phyloP scores from a whole-genome alignment of 2,888 invertebrate species.

The Acanthosepion esculentum region DNA sequence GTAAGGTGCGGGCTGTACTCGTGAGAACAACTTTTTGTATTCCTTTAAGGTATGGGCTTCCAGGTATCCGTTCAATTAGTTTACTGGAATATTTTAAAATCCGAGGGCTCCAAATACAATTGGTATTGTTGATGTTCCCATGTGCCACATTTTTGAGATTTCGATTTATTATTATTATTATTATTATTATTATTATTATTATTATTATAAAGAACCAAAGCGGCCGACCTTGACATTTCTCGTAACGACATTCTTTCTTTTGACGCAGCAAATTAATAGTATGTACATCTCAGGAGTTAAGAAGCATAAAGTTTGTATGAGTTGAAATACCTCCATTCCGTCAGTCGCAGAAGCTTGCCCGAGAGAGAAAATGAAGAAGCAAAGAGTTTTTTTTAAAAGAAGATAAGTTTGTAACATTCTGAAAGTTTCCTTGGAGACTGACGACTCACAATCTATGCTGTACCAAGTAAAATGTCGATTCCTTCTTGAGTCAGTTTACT shows the following conservation, averaged over 20 bases:
- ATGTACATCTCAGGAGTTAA: background rate
- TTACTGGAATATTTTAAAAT: too few species aligned
- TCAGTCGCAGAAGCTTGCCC: background rate
- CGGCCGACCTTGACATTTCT: background rate
- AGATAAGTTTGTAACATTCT: background rate
- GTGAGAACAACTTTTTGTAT: too few species aligned
- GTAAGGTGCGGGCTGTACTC: too few species aligned
- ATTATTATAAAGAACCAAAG: background rate
- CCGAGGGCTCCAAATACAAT: too few species aligned
- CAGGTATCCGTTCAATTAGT: too few species aligned
- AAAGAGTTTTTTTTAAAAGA: background rate
- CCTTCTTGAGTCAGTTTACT: too few species aligned
- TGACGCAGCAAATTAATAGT: background rate
- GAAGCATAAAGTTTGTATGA: background rate
- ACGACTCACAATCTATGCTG: background rate
- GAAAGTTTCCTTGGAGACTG: background rate
- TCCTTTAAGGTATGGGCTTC: too few species aligned
- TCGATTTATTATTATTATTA: too few species aligned
- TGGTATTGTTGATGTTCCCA: too few species aligned
- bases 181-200: too few species aligned
- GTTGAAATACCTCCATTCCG: background rate
- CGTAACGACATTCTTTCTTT: background rate
- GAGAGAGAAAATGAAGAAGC: background rate
- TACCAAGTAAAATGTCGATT: background rate
- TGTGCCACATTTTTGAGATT: too few species aligned